Conservation (phyloP, 2,797 vertebrate genomes). For the Hoplostethus atlanticus region DNA sequence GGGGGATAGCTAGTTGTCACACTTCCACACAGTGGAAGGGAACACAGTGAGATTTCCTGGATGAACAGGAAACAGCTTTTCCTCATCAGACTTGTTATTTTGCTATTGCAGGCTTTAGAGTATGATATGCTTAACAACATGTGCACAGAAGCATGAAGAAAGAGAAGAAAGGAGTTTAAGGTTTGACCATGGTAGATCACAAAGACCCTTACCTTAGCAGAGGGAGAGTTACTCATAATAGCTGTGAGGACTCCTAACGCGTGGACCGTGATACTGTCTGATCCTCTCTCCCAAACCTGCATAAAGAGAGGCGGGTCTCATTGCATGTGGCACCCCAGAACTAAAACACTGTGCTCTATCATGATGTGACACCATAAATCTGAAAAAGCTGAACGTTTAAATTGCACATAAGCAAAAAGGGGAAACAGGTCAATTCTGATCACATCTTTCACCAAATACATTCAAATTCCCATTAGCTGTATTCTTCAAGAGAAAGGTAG, state of each 20-base stretch:
- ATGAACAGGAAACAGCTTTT: conserved; percentile 33
- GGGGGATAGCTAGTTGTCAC: conserved; percentile 64
- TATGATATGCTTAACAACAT: background rate
- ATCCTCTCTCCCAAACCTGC: conserved; percentile 86
- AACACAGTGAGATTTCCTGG: conserved; percentile 47
- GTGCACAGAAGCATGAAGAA: background rate
- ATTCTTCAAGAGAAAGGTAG: conserved; percentile 29
- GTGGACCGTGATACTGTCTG: conserved; percentile 93
- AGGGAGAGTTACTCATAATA: conserved; percentile 95
- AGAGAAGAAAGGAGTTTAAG: background rate
- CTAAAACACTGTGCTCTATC: conserved; percentile 2
- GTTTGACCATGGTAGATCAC: conserved; percentile 1
- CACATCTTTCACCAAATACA: conserved; percentile 25
- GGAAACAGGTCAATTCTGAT: conserved; percentile 5
- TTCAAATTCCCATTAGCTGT: conserved; percentile 5
- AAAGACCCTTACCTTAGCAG: conserved; percentile 90
- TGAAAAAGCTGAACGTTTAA: background rate
- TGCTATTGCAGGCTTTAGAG: background rate
- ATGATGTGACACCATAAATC: conserved; percentile 5
- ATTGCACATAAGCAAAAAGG: background rate
- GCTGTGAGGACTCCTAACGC: conserved; percentile 93
- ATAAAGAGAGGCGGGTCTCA: conserved; percentile 39
- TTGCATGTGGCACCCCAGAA: conserved; percentile 17
- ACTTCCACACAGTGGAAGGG: conserved; percentile 51
- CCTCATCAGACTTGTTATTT: conserved; percentile 5